A percentile compares a stretch with the other conserved stretches of the same genome.
Evolutionary conservation across 37 sponge, comb jelly and placozoan genomes (phyloP).

Genomic region (Bolinopsis microptera): DNA sequence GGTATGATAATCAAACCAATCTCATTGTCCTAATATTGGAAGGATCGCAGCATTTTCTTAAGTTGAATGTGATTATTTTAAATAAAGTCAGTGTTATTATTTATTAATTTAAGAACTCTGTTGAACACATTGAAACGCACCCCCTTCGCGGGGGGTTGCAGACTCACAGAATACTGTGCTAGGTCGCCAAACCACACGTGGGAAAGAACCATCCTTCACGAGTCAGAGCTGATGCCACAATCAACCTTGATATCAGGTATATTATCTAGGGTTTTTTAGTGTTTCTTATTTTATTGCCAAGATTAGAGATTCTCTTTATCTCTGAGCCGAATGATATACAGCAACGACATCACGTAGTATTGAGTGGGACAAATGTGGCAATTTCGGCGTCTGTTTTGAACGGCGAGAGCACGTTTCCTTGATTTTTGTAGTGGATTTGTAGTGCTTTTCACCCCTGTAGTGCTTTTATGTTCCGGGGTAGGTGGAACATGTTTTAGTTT

Average conservation of each 20-base stretch:
- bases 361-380: background rate
- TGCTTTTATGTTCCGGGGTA: too few relatives aligned
- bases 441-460: too few relatives aligned
- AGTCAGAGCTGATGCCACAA: constrained; percentile 86
- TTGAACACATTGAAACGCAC: constrained; percentile 66
- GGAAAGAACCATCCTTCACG: constrained; percentile 92
- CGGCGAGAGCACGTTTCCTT: too few relatives aligned
- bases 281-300: background rate
- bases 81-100: too few relatives aligned
- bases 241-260: constrained; percentile 74
- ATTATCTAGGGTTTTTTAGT: background rate
- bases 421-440: too few relatives aligned
- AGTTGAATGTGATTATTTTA: too few relatives aligned
- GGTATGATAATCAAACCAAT: constrained; percentile 63
- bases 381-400: too few relatives aligned
- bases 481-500: too few relatives aligned
- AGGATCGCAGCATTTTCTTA: too few relatives aligned
- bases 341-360: too few relatives aligned
- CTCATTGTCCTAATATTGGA: too few relatives aligned
- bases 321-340: background rate
- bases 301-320: background rate
- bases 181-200: constrained; percentile 88
- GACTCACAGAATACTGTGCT: constrained; percentile 13
- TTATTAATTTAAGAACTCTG: too few relatives aligned
- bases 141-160: constrained; percentile 35